phyloP scores from a whole-genome alignment of 2,888 invertebrate genomes.

The Junonia oenone region DNA sequence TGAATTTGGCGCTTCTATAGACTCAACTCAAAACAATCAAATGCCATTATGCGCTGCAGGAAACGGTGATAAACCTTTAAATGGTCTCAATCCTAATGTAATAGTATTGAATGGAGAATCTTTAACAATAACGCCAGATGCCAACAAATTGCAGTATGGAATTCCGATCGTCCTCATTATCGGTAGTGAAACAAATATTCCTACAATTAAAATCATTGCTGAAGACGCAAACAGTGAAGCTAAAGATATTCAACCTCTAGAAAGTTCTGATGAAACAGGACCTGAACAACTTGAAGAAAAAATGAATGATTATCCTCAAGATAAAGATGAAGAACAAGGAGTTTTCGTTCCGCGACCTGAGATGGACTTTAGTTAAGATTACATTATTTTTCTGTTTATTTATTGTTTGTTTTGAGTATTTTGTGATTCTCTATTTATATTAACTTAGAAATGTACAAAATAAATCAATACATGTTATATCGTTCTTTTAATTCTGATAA shows the following conservation, averaged over 20 bases:
- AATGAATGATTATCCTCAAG: neutral
- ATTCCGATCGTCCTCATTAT: conserved; percentile 22
- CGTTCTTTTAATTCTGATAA: neutral
- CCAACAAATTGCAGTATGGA: conserved; percentile 3
- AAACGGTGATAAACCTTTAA: neutral
- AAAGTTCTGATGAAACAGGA: neutral
- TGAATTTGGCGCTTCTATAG: conserved; percentile 5
- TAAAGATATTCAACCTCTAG: neutral
- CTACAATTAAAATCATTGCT: conserved; percentile 19
- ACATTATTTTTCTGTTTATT: neutral
- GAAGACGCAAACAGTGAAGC: conserved; percentile 2
- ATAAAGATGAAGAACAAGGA: neutral
- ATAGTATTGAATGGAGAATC: conserved; percentile 18
- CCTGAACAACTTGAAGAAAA: neutral
- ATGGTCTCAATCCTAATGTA: conserved; percentile 3
- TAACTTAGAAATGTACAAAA: neutral
- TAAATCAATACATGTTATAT: neutral
- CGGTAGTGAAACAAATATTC: conserved; percentile 13
- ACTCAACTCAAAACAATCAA: conserved; percentile 5
- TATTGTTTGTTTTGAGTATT: conserved; percentile 3
- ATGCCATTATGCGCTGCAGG: neutral
- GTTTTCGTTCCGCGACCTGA: neutral
- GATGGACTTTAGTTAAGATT: neutral
- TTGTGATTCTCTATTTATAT: neutral
- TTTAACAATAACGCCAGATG: conserved; percentile 6